These are phyloP conservation scores for Malurus melanocephalus DNA, from an alignment of 2,113 vertebrate species.

Conservation along the genomic window DNA sequence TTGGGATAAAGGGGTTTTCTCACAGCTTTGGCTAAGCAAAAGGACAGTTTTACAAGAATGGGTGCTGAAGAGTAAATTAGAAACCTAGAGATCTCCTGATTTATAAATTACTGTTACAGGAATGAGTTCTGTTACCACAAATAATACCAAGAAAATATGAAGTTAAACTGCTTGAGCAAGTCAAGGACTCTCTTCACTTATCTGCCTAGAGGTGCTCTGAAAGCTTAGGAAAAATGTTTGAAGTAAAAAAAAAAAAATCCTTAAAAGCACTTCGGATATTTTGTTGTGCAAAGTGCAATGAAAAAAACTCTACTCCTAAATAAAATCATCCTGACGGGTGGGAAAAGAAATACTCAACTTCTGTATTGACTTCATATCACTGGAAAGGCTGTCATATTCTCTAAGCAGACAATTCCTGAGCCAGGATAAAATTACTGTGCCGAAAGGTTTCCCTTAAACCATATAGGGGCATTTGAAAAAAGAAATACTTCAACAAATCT, in stretches of 20 bases:
- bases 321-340: neutral
- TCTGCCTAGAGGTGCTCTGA: neutral
- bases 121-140: neutral
- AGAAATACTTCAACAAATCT: neutral
- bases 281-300: neutral
- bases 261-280: neutral
- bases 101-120: neutral
- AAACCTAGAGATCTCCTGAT: neutral
- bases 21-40: neutral
- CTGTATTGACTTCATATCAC: neutral
- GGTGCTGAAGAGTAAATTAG: neutral
- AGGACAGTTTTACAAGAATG: neutral
- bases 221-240: neutral
- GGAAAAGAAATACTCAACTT: neutral
- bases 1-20: neutral
- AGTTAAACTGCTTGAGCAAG: neutral
- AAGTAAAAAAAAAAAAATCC: neutral
- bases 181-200: neutral
- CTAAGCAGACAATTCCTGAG: neutral
- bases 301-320: neutral
- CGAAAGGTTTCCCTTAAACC: neutral
- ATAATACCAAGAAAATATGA: neutral
- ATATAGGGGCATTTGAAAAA: neutral
- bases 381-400: neutral
- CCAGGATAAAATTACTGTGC: neutral